These are phyloP conservation scores for Opisthocomus hoazin DNA, from an alignment of 2,113 vertebrate genomes.

Conservation along the genomic window DNA sequence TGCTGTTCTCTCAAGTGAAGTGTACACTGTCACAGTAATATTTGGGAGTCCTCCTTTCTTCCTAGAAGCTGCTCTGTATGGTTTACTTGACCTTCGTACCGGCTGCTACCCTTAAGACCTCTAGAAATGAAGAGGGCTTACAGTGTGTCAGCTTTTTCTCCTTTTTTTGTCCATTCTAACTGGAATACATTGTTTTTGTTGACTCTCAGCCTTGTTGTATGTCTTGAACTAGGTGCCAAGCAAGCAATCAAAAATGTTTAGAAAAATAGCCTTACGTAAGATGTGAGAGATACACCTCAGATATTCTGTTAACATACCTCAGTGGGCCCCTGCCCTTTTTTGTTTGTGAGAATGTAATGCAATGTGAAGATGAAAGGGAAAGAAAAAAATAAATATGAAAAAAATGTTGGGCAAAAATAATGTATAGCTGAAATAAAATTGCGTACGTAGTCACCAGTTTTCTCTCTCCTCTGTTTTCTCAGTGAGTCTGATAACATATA, in stretches of 20 bases:
- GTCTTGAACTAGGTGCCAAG: neutral
- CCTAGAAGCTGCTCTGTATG: neutral
- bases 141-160: neutral
- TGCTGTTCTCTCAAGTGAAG: neutral
- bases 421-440: neutral
- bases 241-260: neutral
- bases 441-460: neutral
- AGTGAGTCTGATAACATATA: neutral
- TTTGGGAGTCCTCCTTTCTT: neutral
- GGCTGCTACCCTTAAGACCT: neutral
- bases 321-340: accelerated
- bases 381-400: neutral
- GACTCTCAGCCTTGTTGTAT: neutral
- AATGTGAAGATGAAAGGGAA: neutral
- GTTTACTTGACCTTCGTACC: neutral
- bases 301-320: neutral
- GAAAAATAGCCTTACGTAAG: neutral
- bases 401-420: neutral
- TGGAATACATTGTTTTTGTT: neutral
- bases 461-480: neutral
- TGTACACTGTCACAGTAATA: neutral
- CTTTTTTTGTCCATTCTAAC: neutral
- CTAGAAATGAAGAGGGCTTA: neutral
- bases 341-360: neutral
- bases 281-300: neutral